These are phyloP conservation scores for Choristoneura fumiferana DNA, from an alignment of 1,140 invertebrate species.

Conservation along the genomic window DNA sequence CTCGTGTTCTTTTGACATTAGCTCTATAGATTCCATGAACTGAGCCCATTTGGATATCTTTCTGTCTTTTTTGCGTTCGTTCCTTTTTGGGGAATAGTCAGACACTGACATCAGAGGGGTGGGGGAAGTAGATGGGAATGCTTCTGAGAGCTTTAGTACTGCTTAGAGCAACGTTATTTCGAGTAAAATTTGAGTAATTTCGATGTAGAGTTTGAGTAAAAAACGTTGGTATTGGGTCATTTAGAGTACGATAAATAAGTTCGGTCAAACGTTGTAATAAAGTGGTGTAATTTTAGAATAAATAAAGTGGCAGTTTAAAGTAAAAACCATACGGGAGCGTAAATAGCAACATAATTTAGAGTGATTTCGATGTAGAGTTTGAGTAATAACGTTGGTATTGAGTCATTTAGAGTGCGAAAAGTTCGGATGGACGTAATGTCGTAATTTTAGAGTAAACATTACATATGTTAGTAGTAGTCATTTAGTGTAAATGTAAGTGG, in stretches of 20 bases:
- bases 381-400: background rate
- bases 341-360: no score
- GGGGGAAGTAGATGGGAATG: slow-evolving; percentile 26
- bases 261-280: no score
- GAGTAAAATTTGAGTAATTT: background rate
- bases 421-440: no score
- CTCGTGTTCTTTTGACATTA: slow-evolving; percentile 32
- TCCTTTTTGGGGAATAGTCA: slow-evolving; percentile 37
- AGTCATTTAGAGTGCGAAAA: background rate
- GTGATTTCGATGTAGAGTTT: background rate
- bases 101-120: slow-evolving; percentile 41
- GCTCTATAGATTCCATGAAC: slow-evolving; percentile 45
- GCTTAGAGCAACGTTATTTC: background rate
- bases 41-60: slow-evolving; percentile 41
- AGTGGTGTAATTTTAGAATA: no score
- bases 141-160: slow-evolving; percentile 37
- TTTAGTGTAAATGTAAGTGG: no score
- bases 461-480: no score
- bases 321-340: no score
- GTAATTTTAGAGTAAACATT: no score
- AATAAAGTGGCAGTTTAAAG: no score
- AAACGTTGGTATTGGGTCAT: background rate
- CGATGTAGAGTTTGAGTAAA: background rate
- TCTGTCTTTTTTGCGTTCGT: slow-evolving; percentile 27
- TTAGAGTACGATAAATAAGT: background rate